Base-by-base conservation (phyloP, 2,797 vertebrate species). In the Cheracebus regulus region DNA sequence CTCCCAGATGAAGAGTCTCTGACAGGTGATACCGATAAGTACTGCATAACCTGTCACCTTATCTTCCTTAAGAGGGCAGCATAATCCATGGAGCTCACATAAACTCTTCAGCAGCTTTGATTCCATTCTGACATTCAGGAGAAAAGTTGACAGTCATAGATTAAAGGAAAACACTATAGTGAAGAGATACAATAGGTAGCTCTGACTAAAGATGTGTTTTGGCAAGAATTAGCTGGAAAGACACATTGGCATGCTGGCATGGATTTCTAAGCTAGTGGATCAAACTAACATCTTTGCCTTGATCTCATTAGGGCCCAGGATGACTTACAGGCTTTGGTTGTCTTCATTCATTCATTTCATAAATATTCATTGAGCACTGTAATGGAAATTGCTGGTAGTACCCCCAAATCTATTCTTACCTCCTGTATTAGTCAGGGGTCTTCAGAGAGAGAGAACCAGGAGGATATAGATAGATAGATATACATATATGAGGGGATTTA, bases 1-100 rank as follows among this genome's bases (percentile, higher is more conserved):
- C 75, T 28, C 61, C 75, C 48, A 24, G 52, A 97, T 90, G 82
- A 94, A 93, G 80, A 90, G 58, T 4, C 85, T 48, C 85, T 98
- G 92, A 97, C 96, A 97, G 93, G 95, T 96, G 82, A 97, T 64
- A 97, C 4, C 96, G 55, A 82, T 96, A 93, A 98, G 70, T 93
- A 61, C 95, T 96, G 24, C 33, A 89, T 75, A 93, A 96, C 83
- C 91, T 82, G 97, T 85, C 73, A 93, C 64, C 94, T 98, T 61
- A 61, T 92, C 92, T 95, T 64, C 36, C 96, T 96, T 98, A 95
- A 97, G 10, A 96, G 88, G 88, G 81, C 82, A 75, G 90, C 50
- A 75, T 52, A 98, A 97, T 95, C 84, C 86, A 72, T 70, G 58
- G 89, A 80, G 91, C 93, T 90, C 93, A 95, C 46, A 98, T 92